A percentile compares a stretch with the other conserved stretches of the same genome.
phyloP scores from a whole-genome alignment of 2,888 invertebrate species.

The Agrotis clavis region DNA sequence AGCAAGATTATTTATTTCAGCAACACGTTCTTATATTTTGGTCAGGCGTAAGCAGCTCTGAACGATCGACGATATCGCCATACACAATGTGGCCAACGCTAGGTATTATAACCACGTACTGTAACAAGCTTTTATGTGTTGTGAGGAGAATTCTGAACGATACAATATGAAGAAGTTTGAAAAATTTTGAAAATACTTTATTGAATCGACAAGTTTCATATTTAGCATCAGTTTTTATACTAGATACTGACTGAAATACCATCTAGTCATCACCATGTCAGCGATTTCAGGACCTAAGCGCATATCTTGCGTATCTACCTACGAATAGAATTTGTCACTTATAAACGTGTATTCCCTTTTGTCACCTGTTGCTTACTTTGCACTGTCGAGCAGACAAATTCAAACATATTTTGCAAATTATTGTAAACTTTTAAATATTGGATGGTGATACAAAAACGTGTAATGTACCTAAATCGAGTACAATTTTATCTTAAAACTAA shows the following conservation, averaged over 20 bases:
- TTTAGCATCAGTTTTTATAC: not conserved
- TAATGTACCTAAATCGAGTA: not conserved
- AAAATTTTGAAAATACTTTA: not conserved
- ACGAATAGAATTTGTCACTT: not conserved
- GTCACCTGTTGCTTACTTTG: not conserved
- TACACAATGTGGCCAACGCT: conserved; percentile 14
- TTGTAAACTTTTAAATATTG: not conserved
- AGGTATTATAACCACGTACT: conserved; percentile 24
- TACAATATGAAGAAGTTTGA: not conserved
- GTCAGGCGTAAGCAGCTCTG: conserved; percentile 24
- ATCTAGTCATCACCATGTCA: no score
- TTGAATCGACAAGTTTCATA: not conserved
- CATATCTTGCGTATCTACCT: no score
- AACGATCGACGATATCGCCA: conserved; percentile 3
- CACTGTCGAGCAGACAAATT: not conserved
- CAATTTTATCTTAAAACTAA: not conserved
- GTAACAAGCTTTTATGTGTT: conserved; percentile 9
- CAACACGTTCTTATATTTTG: conserved; percentile 20
- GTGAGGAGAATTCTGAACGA: conserved; percentile 22
- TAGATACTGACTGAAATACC: no score
- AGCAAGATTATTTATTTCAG: not conserved
- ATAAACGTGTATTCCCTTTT: not conserved
- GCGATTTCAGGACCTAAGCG: no score
- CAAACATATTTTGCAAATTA: not conserved
- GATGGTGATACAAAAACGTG: not conserved